Base-by-base conservation (phyloP, 2,113 vertebrate species). In the Scatophagus argus region DNA sequence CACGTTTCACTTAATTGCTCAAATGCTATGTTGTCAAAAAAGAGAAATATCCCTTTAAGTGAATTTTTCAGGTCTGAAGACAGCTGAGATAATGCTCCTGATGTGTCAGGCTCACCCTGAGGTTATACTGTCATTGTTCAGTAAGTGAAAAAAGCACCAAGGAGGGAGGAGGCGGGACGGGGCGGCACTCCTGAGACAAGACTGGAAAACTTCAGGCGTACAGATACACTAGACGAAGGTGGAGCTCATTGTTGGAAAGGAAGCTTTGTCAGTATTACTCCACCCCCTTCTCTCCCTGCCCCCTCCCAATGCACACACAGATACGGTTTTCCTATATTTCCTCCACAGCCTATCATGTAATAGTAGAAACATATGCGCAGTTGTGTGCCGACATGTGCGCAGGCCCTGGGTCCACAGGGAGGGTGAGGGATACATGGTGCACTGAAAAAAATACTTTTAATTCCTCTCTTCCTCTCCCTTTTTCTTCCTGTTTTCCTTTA, bases 361-460 rank as follows among this genome's bases (percentile, higher is more conserved):
- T 90, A 91, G 92, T 83, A 92, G 91, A 93, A 94, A 93, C 92
- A 93, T 93, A 92, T 92, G 92, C 86, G 74, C 83, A 70, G 51
- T 89, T 58, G 75, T 84, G 88, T 36, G 70, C 92, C 81, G 92
- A 90, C 92, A 90, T 93, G 90, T 90, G 89, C 79, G 38, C 78
- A 62, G 77, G 85, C 83, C 81, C 76, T 83, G 87, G 93, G 93
- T 94, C 93, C 93, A 77, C 88, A 90, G 93, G 93, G 93, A 94
- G 92, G 91, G 39, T 90, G 90, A 91, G 92, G 93, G 86, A 93
- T 87, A 90, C 89, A 91, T 81, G 93, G 93, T 93, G 93, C 90
- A 36, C 84, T 31, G 69, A 79, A 59, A 77, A n/a, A 84, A 92
- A 86, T 63, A 61, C 84, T 62, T 77, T 84, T 90, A 85, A 87